Evolutionary conservation across 1,140 invertebrate genomes (phyloP).

Genomic region (Drosophila novamexicana): DNA sequence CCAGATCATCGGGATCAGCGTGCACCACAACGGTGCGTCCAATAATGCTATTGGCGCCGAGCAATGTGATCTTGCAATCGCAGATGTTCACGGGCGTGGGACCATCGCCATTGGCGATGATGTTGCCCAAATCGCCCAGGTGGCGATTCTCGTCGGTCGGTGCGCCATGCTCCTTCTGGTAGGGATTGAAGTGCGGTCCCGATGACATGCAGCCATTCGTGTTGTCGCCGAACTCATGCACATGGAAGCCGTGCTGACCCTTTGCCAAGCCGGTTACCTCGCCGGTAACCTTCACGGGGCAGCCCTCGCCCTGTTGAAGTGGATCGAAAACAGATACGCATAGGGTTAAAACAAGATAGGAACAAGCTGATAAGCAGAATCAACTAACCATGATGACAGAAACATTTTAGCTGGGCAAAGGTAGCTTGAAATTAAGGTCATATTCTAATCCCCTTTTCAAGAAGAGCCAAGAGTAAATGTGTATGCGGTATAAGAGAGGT

Average conservation of each 20-base stretch:
- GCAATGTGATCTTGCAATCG: constrained; percentile 90
- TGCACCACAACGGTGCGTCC: constrained; percentile 96
- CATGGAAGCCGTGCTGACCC: constrained; percentile 95
- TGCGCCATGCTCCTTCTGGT: constrained; percentile 93
- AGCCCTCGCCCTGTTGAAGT: constrained; percentile 83
- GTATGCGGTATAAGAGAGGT: background rate
- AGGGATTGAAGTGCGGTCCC: constrained; percentile 98
- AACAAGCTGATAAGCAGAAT: constrained; percentile 47
- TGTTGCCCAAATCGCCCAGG: constrained; percentile 96
- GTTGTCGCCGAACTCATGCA: constrained; percentile 98
- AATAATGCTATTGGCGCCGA: constrained; percentile 92
- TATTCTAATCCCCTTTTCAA: background rate
- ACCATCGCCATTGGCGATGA: constrained; percentile 89
- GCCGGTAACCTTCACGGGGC: constrained; percentile 89
- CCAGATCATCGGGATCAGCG: constrained; percentile 97
- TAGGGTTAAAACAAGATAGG: background rate
- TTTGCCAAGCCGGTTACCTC: constrained; percentile 89
- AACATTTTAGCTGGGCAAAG: constrained; percentile 11
- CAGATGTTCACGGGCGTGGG: constrained; percentile 90
- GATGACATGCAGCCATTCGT: constrained; percentile 98
- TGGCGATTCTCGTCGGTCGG: constrained; percentile 91
- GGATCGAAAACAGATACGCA: background rate
- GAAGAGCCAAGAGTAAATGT: background rate
- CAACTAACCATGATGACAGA: constrained; percentile 19
- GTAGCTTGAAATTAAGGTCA: constrained; percentile 6